Evolutionary conservation across 2,888 invertebrate species (phyloP).

Genomic region (Dynastes grantii): DNA sequence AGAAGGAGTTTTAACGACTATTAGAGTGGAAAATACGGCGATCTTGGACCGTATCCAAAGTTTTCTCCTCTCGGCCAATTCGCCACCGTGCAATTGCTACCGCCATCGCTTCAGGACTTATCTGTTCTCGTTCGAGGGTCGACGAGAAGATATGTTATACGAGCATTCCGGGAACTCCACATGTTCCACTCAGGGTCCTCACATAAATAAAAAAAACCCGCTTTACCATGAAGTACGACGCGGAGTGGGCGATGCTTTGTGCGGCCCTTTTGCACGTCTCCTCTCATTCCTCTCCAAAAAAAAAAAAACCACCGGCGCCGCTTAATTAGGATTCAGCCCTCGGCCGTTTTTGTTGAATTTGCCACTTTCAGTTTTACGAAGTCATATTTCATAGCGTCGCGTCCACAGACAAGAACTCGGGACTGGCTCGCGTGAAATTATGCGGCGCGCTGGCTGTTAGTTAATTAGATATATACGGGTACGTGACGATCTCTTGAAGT

Average conservation of each 20-base stretch:
- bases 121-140: not conserved
- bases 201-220: too few relatives aligned
- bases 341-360: conserved; percentile 34
- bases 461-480: conserved; percentile 38
- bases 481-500: conserved; percentile 30
- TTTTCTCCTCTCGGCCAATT: conserved; percentile 4
- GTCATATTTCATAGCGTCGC: conserved; percentile 34
- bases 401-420: not conserved
- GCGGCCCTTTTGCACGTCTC: not conserved
- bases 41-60: conserved; percentile 31
- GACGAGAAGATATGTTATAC: not conserved
- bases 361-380: conserved; percentile 42
- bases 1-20: conserved; percentile 5
- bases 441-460: conserved; percentile 16
- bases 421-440: conserved; percentile 28
- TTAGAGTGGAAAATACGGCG: conserved; percentile 30
- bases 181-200: too few relatives aligned
- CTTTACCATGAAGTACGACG: too few relatives aligned
- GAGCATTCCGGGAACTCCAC: too few relatives aligned
- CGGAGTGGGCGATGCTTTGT: too few relatives aligned
- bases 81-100: conserved; percentile 10
- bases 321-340: conserved; percentile 28
- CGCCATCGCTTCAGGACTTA: not conserved
- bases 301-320: not conserved
- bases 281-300: not conserved